Evolutionary conservation across 2,797 vertebrate genomes (phyloP), one percentile per base, ranked within the genome.

Genomic region (Takifugu ocellatus): DNA sequence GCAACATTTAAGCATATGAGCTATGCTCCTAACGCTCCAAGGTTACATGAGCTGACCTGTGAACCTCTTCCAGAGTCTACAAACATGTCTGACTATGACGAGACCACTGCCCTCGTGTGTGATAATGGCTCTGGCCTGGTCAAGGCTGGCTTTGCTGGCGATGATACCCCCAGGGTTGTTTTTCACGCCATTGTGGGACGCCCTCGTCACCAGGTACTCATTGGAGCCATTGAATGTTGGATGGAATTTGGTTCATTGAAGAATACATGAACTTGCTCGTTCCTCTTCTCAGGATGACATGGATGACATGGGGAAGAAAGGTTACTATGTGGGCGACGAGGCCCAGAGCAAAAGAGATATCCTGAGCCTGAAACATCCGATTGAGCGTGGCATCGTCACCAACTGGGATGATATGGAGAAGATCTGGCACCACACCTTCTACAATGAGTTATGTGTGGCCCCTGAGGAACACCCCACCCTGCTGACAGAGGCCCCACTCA

Each of bases 381-480:
- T 96, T 36, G 94, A 97, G 82, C 94, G 96, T 0, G 94, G 94
- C 82, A 96, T 95, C 80, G 94, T 96, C 87, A 96, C 94, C 82
- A 98, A 96, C 89, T 98, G 95, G 95, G 94, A 96, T 6, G 94
- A 96, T 81, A 96, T 97, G 95, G 94, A 96, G 83, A 96, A 96
- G 87, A 96, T 96, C 85, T 96, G 94, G 95, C 95, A 97, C 77
- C 94, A 96, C 62, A 92, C 93, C 26, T 97, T 97, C 89, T 96
- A 96, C 90, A 97, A 95, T 7, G 93, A 96, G 92, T 91, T 96
- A 63, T 91, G 94, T 0, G 95, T 97, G 29, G 95, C 94, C 77
- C 94, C 95, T 0, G 95, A 97, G 85, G 95, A 97, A 87, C 95
- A 96, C 83, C 95, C 95, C 3, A 94, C 93, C 15, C 90, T 97